Conservation (phyloP, 2,888 invertebrate species). For the Stomorhina lunata region DNA sequence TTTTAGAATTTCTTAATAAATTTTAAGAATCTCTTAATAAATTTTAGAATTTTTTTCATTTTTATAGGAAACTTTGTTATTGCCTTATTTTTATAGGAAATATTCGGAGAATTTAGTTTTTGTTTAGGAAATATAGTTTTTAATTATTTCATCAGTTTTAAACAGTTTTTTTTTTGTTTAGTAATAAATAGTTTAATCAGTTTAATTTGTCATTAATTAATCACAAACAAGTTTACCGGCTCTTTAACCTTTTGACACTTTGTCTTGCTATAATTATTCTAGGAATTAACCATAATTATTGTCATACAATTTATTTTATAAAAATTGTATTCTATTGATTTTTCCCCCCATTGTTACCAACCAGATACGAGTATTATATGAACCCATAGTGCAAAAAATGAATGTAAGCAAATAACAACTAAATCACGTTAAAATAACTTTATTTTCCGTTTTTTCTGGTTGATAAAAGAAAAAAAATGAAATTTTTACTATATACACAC, state of each 20-base stretch:
- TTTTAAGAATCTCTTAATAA: too few species aligned
- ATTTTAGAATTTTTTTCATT: too few species aligned
- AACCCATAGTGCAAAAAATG: not conserved
- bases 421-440: not conserved
- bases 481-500: slow-evolving; percentile 3
- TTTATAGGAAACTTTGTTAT: too few species aligned
- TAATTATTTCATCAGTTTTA: too few species aligned
- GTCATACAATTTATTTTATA: not conserved
- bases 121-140: too few species aligned
- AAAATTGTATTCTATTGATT: too few species aligned
- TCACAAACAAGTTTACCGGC: not conserved
- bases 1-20: too few species aligned
- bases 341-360: not conserved
- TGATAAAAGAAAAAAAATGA: not conserved
- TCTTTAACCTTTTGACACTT: not conserved
- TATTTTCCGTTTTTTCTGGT: not conserved
- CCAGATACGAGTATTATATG: not conserved
- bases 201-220: not conserved
- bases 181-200: not conserved
- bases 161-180: not conserved
- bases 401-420: not conserved
- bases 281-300: not conserved
- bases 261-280: not conserved
- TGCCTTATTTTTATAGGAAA: too few species aligned
- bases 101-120: too few species aligned